Evolutionary conservation across 53 echinoderm and acorn worm species (phyloP).

Genomic region (Mesocentrotus franciscanus): DNA sequence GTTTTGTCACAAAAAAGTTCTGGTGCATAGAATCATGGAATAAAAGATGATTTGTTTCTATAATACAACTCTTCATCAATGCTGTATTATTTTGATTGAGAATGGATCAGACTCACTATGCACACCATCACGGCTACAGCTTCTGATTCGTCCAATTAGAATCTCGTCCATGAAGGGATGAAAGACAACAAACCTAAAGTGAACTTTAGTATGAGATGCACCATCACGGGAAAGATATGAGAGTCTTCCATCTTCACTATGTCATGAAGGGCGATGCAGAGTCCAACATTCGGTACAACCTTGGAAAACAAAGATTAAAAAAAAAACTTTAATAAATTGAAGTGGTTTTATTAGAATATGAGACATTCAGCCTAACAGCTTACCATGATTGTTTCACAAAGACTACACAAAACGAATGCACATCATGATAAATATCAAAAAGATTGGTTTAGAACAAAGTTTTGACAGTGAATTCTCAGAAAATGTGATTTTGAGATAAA

Average conservation of each 20-base stretch:
- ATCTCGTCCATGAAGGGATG: conserved; percentile 96
- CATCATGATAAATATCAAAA: too few species aligned
- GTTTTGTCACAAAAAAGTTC: too few species aligned
- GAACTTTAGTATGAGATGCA: conserved; percentile 96
- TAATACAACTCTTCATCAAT: too few species aligned
- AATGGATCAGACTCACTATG: conserved; percentile 72
- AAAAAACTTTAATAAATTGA: not conserved
- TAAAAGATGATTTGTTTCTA: too few species aligned
- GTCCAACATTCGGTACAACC: conserved; percentile 97
- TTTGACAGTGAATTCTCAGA: not conserved
- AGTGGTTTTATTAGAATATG: too few species aligned
- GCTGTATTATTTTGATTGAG: too few species aligned
- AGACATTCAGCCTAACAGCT: too few species aligned
- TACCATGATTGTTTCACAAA: not conserved
- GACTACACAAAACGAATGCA: not conserved
- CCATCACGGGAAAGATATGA: conserved; percentile 95
- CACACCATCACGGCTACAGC: conserved; percentile 96
- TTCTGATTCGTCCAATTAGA: conserved; percentile 86
- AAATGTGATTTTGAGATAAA: not conserved
- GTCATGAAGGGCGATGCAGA: conserved; percentile 96
- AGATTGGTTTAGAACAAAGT: not conserved
- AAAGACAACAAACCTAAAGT: conserved; percentile 96
- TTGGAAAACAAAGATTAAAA: conserved; percentile 57
- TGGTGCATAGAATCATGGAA: too few species aligned
- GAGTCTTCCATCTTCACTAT: conserved; percentile 94